Base-by-base conservation (phyloP, 1,140 invertebrate genomes). In the Protaetia brevitarsis region DNA sequence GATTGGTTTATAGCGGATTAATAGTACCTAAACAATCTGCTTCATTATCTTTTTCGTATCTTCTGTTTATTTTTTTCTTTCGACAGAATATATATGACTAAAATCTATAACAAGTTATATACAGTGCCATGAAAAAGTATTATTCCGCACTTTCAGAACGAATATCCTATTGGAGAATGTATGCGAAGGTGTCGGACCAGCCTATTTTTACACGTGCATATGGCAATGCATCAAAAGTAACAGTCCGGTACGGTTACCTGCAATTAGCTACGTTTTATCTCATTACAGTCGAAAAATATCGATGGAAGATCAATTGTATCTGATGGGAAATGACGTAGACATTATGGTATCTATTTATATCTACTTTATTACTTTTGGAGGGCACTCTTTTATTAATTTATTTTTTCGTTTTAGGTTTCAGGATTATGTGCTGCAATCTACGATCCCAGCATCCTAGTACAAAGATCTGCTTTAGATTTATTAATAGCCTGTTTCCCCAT, bases 171-270 rank as follows among this genome's bases (percentile, higher is more conserved):
- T 95, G 21, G 90, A 92, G 70, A 86, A 91, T 77, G 90, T 93
- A 16, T 91, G 90, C 74, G 84, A 88, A 29, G 90, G 89, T n/a
- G 91, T 94, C 27, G 90, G 89, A 61, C 81, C 86, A 0, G 83
- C 83, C 66, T 89, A 90, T 73, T 96, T 96, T 79, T 96, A 95
- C 79, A 90, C 90, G 0, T 93, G 92, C 73, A 80, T 97, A 1
- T 97, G 95, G 95, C 90, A 95, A 74, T 92, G 91, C 75, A 83
- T 96, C 19, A 84, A 90, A 27, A 89, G 89, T 27, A 94, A 93
- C 81, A 89, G 91, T 19, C 86, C 86, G 4, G 89, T 96, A n/a
- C 83, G 95, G 56, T 80, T 95, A 66, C 91, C 92, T 3, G 95
- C 92, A 13, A 89, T 95, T 66, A 88, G 86, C 19, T 96, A 90